Evolutionary conservation across 2,888 invertebrate genomes (phyloP), one percentile per base, ranked within the genome.

Genomic region (Diaprepes abbreviatus): DNA sequence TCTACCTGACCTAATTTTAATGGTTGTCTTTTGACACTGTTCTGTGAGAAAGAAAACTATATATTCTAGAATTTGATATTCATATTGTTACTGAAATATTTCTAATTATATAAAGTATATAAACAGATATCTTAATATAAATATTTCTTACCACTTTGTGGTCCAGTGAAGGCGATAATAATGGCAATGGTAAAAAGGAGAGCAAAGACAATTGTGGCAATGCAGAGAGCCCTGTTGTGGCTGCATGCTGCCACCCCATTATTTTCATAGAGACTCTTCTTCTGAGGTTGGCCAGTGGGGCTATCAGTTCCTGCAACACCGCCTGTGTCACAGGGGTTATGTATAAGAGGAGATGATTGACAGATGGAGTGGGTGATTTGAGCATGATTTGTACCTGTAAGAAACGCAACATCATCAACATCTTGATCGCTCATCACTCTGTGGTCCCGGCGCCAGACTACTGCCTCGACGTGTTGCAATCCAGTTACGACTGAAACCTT

Each of bases 321-420:
- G 83, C 84, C 83, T 81, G 82, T 75, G 80, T 83, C 83, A 83
- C 83, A 83, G 79, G 82, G 78, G 77, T 83, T 83, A 81, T 82
- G 81, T 76, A 83, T 81, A 77, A 82, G 79, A 76, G 81, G 81
- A 78, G 81, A 80, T 76, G 79, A 79, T 76, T 79, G 79, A 75
- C 79, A 79, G 75, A 78, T 78, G 74, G 78, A 76, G 75, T 80
- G 79, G 75, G 75, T 77, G 74, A 79, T 77, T 77, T 78, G 80
- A 76, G 79, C 77, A 74, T 79, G 78, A 79, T 80, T 74, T 77
- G 81, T 83, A 93, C 94, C 95, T 87, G 95, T 95, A 85, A 95
- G 87, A 87, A 95, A 95, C 73, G 95, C 95, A 80, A 95, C 94
- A 87, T 95, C 95, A 83, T 95, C 95, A 82, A 95, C 90, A 87